A percentile compares a stretch with the other conserved stretches of the same genome.
phyloP scores from a whole-genome alignment of 2,797 vertebrate genomes.

The Sebastes elongatus region DNA sequence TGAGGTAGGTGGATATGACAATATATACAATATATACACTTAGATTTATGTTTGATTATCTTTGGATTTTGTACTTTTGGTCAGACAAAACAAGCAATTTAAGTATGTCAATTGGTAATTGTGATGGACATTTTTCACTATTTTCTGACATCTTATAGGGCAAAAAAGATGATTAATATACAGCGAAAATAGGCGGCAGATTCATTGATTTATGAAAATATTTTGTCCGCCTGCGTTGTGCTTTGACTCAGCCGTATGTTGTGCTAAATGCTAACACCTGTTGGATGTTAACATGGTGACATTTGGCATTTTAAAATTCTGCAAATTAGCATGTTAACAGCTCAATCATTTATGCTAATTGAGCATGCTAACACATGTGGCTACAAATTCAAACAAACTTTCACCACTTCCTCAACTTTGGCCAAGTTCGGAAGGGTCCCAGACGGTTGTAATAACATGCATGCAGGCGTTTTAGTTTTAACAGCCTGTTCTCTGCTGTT shows the following conservation, averaged over 20 bases:
- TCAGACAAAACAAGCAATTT: background rate
- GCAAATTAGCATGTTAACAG: background rate
- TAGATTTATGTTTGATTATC: no score
- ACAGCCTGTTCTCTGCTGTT: conserved; percentile 18
- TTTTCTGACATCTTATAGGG: background rate
- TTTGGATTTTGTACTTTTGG: background rate
- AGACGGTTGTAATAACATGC: background rate
- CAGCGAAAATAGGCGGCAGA: background rate
- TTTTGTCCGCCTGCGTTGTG: background rate
- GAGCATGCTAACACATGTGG: background rate
- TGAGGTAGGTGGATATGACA: no score
- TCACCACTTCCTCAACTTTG: background rate
- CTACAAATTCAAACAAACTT: background rate
- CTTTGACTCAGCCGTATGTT: background rate
- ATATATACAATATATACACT: no score
- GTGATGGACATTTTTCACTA: background rate
- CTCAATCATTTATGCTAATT: background rate
- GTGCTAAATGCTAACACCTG: background rate
- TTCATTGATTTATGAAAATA: no score
- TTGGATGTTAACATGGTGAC: background rate
- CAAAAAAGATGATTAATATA: background rate
- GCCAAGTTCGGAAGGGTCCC: background rate
- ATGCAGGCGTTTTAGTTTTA: background rate
- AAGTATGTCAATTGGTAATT: background rate
- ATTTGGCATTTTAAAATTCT: background rate